phyloP scores from a whole-genome alignment of 2,113 vertebrate genomes.

The Serinus canaria region DNA sequence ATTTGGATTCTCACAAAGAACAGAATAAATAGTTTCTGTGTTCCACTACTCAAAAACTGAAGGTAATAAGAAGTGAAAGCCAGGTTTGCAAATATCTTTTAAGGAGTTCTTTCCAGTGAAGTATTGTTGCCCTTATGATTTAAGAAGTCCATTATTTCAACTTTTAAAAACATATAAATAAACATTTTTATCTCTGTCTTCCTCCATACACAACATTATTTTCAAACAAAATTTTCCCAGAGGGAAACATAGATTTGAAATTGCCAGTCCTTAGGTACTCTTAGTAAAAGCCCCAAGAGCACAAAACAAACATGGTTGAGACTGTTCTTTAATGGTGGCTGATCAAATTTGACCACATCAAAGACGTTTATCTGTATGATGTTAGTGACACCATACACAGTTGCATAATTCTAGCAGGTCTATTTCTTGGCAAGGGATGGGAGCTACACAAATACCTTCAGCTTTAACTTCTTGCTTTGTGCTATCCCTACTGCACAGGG shows the following conservation, averaged over 20 bases:
- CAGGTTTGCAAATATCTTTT: background rate
- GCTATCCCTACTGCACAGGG: background rate
- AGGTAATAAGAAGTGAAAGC: background rate
- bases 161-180: background rate
- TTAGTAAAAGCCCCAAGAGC: background rate
- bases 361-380: background rate
- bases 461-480: background rate
- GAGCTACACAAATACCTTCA: background rate
- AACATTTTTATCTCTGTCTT: background rate
- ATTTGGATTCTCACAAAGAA: background rate
- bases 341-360: background rate
- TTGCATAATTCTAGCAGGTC: background rate
- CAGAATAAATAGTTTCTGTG: background rate
- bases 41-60: background rate
- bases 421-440: background rate
- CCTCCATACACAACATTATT: background rate
- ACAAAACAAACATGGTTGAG: fast-evolving
- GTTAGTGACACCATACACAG: background rate
- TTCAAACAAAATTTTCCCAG: background rate
- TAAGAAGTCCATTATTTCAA: background rate
- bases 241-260: background rate
- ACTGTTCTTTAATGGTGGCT: background rate
- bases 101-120: background rate
- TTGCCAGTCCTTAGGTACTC: background rate
- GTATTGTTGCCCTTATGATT: background rate